Conservation (phyloP, 2,888 invertebrate genomes). For the Luperina nickerlii region DNA sequence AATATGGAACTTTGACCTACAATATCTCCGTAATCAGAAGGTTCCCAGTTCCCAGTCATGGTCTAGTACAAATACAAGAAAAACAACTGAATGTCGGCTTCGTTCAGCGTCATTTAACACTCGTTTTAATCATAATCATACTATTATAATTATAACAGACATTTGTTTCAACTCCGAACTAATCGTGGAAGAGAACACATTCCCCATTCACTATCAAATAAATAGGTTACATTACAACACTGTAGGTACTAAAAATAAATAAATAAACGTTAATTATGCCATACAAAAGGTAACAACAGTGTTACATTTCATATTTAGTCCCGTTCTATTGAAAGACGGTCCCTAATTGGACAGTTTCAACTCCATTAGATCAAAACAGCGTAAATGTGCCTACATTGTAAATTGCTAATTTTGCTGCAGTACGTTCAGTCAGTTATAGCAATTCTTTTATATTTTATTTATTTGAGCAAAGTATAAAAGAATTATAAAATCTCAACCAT, state of each 20-base stretch:
- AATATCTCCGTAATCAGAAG: not conserved
- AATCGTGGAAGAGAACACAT: not conserved
- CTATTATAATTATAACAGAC: no score
- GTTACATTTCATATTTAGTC: constrained; percentile 31
- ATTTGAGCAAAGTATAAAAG: no score
- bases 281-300: constrained; percentile 22
- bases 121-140: no score
- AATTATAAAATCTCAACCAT: no score
- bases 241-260: not conserved
- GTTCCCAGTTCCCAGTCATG: not conserved
- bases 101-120: not conserved
- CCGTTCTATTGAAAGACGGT: constrained; percentile 33
- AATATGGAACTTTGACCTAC: not conserved
- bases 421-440: not conserved
- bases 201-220: not conserved
- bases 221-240: not conserved
- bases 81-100: not conserved
- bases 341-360: constrained; percentile 45
- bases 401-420: constrained; percentile 44
- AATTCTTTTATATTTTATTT: no score
- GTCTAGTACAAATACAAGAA: not conserved
- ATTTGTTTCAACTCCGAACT: not conserved
- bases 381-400: constrained; percentile 44
- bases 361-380: constrained; percentile 39
- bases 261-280: constrained; percentile 4